These are phyloP conservation scores for Platorchestia sp. DNA, from an alignment of 1,140 invertebrate genomes.

Conservation along the genomic window DNA sequence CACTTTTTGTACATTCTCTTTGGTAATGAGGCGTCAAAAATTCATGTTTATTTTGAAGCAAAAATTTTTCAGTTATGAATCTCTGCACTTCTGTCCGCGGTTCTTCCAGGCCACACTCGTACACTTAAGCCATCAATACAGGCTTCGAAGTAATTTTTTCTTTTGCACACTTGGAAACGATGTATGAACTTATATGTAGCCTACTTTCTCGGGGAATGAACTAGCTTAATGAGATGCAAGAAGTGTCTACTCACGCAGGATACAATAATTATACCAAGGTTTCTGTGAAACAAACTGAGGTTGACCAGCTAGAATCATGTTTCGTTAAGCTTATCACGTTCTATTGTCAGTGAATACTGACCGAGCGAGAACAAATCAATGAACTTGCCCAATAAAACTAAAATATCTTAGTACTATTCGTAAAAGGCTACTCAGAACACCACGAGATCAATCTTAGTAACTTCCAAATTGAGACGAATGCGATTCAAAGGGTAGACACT, in stretches of 20 bases:
- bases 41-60: not conserved
- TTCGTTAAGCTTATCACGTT: not conserved
- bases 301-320: not conserved
- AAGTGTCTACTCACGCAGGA: not conserved
- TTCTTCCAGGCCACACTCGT: not conserved
- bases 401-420: not conserved
- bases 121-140: not conserved
- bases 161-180: not conserved
- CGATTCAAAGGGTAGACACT: not conserved
- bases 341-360: not conserved
- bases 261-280: not conserved
- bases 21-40: not conserved
- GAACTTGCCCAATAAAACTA: not conserved
- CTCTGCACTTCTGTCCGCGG: not conserved
- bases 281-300: not conserved
- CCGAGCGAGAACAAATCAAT: not conserved
- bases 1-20: not conserved
- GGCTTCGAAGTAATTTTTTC: not conserved
- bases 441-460: not conserved
- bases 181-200: not conserved
- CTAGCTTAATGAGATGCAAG: slow-evolving; percentile 1
- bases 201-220: not conserved
- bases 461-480: not conserved
- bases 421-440: not conserved
- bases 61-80: not conserved